Percentiles rank a stretch among this genome's conserved stretches.
Evolutionary conservation across 2,888 invertebrate species (phyloP).

Genomic region (Drosophila pseudotakahashii): DNA sequence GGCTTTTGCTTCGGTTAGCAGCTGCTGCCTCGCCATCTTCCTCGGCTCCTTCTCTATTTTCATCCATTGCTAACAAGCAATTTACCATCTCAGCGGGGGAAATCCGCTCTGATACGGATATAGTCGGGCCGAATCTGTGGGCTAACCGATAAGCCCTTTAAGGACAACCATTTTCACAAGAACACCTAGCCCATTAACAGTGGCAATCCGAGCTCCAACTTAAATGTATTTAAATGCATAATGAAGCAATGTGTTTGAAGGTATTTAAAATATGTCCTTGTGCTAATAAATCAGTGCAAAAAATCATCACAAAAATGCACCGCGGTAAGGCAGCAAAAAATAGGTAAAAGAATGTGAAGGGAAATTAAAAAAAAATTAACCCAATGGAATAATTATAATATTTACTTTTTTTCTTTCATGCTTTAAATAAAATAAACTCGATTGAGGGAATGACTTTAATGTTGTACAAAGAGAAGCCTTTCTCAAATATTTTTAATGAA

Average conservation of each 20-base stretch:
- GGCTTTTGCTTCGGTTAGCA: conserved; percentile 65
- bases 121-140: neutral
- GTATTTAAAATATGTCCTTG: neutral
- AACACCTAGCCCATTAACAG: conserved; percentile 4
- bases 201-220: neutral
- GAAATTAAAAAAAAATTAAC: neutral
- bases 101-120: conserved; percentile 20
- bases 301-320: neutral
- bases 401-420: neutral
- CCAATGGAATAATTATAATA: neutral
- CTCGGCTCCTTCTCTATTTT: conserved; percentile 11
- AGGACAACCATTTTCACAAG: conserved; percentile 3
- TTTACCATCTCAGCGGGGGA: conserved; percentile 27
- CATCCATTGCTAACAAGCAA: conserved; percentile 41
- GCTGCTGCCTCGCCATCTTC: conserved; percentile 26
- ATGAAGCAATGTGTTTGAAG: neutral
- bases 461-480: no score
- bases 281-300: neutral
- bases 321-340: neutral
- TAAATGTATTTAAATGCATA: neutral
- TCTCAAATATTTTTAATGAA: no score
- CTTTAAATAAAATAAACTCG: neutral
- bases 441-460: no score
- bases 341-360: neutral
- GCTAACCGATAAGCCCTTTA: conserved; percentile 20